Conservation (phyloP, 2,888 invertebrate species). For the Eudasyphora cyanicolor region DNA sequence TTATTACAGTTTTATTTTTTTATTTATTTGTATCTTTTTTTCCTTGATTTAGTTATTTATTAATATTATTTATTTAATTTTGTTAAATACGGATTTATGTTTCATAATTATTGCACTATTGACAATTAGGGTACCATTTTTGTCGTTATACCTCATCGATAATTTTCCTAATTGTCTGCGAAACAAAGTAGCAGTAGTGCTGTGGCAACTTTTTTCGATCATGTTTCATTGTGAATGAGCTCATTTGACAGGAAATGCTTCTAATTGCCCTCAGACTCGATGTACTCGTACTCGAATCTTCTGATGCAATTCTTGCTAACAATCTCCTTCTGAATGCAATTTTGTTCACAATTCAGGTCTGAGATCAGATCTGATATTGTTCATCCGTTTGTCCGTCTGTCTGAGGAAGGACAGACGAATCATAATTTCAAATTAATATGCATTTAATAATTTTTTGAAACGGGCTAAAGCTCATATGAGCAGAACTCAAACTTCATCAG, state of each 20-base stretch:
- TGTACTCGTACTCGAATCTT: neutral
- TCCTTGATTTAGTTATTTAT: too few relatives aligned
- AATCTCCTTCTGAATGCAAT: neutral
- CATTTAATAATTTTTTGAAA: constrained; percentile 47
- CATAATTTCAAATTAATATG: constrained; percentile 40
- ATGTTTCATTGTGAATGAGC: constrained; percentile 37
- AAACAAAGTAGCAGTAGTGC: neutral
- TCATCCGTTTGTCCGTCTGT: constrained; percentile 31
- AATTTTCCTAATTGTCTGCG: neutral
- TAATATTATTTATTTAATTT: too few relatives aligned
- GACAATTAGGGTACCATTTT: neutral
- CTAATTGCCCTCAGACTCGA: constrained; percentile 44
- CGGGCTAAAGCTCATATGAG: constrained; percentile 12
- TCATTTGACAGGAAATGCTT: constrained; percentile 61
- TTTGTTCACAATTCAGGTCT: constrained; percentile 26
- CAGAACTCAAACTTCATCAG: neutral
- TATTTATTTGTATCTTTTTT: too few relatives aligned
- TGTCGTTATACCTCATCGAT: neutral
- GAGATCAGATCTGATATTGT: constrained; percentile 23
- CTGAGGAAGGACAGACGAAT: neutral
- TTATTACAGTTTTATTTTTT: too few relatives aligned
- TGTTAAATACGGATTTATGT: too few relatives aligned
- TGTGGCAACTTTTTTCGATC: neutral
- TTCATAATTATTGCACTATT: too few relatives aligned
- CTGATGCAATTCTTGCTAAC: neutral